Percentiles rank a stretch among this genome's conserved stretches.
phyloP scores from a whole-genome alignment of 2,113 vertebrate species.

The Gavia stellata region DNA sequence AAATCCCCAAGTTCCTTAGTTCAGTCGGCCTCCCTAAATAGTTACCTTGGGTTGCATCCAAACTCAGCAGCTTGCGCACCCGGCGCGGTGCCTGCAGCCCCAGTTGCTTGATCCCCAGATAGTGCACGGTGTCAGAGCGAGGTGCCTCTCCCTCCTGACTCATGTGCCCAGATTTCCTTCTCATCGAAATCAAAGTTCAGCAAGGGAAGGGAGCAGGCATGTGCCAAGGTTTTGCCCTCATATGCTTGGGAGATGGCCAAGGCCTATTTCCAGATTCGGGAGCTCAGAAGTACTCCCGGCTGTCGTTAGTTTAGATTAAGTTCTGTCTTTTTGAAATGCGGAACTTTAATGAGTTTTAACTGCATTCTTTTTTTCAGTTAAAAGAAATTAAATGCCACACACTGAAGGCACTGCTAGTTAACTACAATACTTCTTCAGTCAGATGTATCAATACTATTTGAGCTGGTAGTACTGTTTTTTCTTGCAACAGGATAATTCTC shows the following conservation, averaged over 20 bases:
- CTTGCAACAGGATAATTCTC: not conserved
- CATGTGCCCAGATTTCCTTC: constrained; percentile 11
- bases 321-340: not conserved
- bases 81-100: not conserved
- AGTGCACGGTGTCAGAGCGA: not conserved
- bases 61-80: constrained; percentile 23
- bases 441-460: not conserved
- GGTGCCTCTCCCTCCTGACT: constrained; percentile 26
- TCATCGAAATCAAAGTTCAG: not conserved
- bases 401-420: not conserved
- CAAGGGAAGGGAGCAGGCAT: not conserved
- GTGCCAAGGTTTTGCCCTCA: constrained; percentile 46
- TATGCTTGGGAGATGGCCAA: not conserved
- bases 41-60: constrained; percentile 56
- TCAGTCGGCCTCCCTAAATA: constrained; percentile 48
- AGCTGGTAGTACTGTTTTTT: not conserved
- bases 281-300: not conserved
- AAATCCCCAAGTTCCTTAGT: constrained; percentile 33
- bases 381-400: not conserved
- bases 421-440: not conserved
- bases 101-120: not conserved
- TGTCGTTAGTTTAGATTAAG: not conserved
- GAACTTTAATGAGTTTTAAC: not conserved
- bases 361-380: not conserved
- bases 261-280: not conserved